Conservation (phyloP, 2,113 vertebrate genomes). For the Hippoglossus stenolepis region DNA sequence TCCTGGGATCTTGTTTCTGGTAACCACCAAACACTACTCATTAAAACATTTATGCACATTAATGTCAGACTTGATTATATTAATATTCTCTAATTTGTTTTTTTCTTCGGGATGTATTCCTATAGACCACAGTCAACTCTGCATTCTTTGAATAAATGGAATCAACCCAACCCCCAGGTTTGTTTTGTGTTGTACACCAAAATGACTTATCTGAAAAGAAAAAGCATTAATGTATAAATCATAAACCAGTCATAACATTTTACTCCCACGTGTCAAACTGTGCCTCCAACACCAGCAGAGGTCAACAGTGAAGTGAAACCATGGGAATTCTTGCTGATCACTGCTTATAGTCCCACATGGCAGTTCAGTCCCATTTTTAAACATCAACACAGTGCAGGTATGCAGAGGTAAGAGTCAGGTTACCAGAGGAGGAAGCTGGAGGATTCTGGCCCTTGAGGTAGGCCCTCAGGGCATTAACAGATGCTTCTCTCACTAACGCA, state of each 20-base stretch:
- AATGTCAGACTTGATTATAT: no score
- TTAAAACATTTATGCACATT: no score
- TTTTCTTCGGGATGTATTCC: no score
- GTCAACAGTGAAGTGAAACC: conserved; percentile 7
- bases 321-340: neutral
- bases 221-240: neutral
- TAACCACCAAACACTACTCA: no score
- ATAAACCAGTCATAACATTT: neutral
- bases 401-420: neutral
- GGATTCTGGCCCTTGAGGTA: conserved; percentile 52
- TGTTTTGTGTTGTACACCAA: no score
- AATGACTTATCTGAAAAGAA: neutral
- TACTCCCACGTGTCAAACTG: neutral
- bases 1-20: no score
- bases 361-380: neutral
- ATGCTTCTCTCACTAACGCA: conserved; percentile 93
- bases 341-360: no score
- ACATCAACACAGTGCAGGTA: neutral
- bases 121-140: no score
- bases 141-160: no score
- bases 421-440: conserved; percentile 59
- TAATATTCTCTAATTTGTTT: no score
- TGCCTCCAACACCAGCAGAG: neutral
- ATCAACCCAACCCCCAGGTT: no score
- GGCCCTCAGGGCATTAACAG: conserved; percentile 87